Conservation (phyloP, 1,140 invertebrate genomes). For the Argopecten irradians region DNA sequence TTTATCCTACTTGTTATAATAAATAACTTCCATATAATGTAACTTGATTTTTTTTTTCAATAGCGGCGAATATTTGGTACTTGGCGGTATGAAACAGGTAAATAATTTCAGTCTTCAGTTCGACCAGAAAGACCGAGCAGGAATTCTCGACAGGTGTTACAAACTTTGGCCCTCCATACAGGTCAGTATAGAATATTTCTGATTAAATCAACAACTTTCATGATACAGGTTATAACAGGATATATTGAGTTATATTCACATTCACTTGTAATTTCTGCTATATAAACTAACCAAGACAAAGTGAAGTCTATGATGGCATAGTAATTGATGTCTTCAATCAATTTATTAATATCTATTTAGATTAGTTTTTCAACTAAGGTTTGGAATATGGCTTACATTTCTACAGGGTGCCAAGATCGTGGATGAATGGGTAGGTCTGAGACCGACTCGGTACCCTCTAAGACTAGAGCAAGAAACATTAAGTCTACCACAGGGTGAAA, state of each 20-base stretch:
- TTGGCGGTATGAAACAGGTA: conserved; percentile 54
- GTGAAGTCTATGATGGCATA: too few species aligned
- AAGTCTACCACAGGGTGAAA: conserved; percentile 38
- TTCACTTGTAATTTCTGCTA: too few species aligned
- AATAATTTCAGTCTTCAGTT: conserved; percentile 44
- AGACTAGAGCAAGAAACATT: conserved; percentile 83
- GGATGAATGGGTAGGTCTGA: conserved; percentile 84
- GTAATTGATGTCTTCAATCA: too few species aligned
- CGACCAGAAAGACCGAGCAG: conserved; percentile 37
- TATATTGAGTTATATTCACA: too few species aligned
- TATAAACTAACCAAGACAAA: too few species aligned
- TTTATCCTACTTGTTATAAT: too few species aligned
- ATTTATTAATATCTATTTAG: not conserved
- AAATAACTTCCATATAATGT: too few species aligned
- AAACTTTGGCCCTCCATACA: conserved; percentile 53
- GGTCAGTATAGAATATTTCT: conserved; percentile 26
- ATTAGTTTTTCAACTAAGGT: not conserved
- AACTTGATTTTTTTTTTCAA: not conserved
- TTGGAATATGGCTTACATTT: not conserved
- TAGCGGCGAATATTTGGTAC: conserved; percentile 51
- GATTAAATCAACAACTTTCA: too few species aligned
- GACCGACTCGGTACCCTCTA: conserved; percentile 87
- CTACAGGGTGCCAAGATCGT: conserved; percentile 77
- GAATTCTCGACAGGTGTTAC: conserved; percentile 52
- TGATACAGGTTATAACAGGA: too few species aligned